Conservation (phyloP, 2,888 invertebrate species). For the Eupelmus urozonus region DNA sequence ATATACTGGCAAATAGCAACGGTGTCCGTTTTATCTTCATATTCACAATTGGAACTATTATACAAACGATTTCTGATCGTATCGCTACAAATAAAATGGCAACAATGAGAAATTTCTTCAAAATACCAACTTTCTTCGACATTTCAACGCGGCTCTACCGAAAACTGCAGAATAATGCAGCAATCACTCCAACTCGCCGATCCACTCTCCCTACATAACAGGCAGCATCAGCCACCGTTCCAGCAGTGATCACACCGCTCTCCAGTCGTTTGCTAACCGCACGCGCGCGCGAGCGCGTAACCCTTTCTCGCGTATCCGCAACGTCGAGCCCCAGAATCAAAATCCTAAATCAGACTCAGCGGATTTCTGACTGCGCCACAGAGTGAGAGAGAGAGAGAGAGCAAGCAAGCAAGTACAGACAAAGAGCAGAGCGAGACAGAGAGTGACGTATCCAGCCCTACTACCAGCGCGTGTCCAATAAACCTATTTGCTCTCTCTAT, state of each 20-base stretch:
- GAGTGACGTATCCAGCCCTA: not conserved
- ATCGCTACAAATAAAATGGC: too few relatives aligned
- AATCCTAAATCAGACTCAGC: slow-evolving; percentile 50
- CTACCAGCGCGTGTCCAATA: slow-evolving; percentile 16
- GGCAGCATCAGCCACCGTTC: not conserved
- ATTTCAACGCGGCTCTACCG: not conserved
- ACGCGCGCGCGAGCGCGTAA: not conserved
- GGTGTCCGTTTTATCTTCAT: too few relatives aligned
- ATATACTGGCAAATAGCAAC: too few relatives aligned
- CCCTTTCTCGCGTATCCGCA: slow-evolving; percentile 23
- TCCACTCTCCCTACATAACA: not conserved
- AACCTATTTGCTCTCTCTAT: slow-evolving; percentile 34
- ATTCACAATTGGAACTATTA: not conserved
- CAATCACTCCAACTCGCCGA: not conserved
- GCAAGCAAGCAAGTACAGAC: slow-evolving; percentile 8
- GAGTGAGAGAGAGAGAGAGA: not conserved
- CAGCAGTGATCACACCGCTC: not conserved
- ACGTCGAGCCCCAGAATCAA: slow-evolving; percentile 40
- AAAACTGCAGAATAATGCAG: not conserved
- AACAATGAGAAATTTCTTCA: too few relatives aligned
- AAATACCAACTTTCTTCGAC: too few relatives aligned
- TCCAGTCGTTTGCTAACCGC: not conserved
- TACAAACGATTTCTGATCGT: not conserved
- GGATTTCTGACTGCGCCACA: slow-evolving; percentile 12
- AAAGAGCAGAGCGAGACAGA: slow-evolving; percentile 12